Conservation (phyloP, 2,797 vertebrate species). For the Linurgus olivaceus region DNA sequence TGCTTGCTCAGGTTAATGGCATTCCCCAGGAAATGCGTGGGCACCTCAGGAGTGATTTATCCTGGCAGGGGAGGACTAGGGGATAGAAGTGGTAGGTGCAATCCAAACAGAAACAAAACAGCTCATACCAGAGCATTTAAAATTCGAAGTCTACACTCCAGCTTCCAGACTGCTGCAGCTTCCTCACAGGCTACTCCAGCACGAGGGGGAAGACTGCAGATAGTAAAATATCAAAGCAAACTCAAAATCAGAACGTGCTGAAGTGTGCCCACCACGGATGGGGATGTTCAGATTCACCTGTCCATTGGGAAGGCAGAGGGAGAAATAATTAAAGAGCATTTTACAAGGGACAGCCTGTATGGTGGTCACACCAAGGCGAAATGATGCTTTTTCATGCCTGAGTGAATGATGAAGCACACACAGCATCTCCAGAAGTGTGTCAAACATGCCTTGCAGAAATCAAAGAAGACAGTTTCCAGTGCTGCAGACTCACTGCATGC, state of each 20-base stretch:
- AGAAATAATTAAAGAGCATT: background rate
- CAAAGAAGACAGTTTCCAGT: background rate
- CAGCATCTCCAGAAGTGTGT: background rate
- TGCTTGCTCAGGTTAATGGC: background rate
- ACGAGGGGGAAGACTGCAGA: background rate
- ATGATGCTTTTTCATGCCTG: background rate
- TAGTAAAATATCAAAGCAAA: background rate
- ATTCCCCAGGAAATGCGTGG: background rate
- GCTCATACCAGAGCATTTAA: background rate
- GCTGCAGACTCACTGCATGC: background rate
- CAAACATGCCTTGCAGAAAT: background rate
- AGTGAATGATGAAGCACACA: background rate
- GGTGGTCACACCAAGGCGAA: background rate
- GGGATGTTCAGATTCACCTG: background rate
- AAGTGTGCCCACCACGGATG: background rate
- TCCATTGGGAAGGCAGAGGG: background rate
- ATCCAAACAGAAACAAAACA: constrained; percentile 40
- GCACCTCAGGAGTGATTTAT: constrained; percentile 17
- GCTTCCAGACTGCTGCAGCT: background rate
- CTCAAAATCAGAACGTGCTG: background rate
- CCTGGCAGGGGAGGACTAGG: background rate
- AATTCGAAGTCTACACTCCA: background rate
- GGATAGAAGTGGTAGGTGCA: background rate
- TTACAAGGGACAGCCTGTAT: background rate
- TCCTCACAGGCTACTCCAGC: background rate